Evolutionary conservation across 2,797 vertebrate species (phyloP).

Genomic region (Coluber constrictor): DNA sequence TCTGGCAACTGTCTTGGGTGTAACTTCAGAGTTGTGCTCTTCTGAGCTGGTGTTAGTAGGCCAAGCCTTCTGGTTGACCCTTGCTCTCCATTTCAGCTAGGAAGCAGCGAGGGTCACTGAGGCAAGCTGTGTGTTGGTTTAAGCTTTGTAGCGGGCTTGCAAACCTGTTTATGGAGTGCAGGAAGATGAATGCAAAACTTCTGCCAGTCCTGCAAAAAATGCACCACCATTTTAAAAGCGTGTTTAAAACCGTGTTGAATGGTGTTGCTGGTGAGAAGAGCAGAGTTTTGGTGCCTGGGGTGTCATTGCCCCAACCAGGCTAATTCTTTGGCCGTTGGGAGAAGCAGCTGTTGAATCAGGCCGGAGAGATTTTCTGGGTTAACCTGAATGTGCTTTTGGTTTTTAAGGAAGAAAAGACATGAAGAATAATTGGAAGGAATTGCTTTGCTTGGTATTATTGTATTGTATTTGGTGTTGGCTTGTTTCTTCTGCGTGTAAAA

Average conservation of each 20-base stretch:
- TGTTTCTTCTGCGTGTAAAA: slow-evolving; percentile 57
- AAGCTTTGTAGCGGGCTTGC: slow-evolving; percentile 27
- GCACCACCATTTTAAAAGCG: neutral
- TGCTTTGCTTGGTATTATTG: slow-evolving; percentile 60
- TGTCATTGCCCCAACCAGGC: slow-evolving; percentile 35
- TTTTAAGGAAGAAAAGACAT: slow-evolving; percentile 28
- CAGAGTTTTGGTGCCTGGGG: slow-evolving; percentile 42
- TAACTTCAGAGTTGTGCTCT: neutral
- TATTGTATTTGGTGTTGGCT: slow-evolving; percentile 43
- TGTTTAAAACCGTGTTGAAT: neutral
- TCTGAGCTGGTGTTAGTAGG: neutral
- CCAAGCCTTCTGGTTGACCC: neutral
- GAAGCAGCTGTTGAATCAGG: neutral
- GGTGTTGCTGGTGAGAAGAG: slow-evolving; percentile 50
- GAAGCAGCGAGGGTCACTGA: neutral
- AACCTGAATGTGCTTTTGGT: slow-evolving; percentile 46
- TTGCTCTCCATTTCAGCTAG: neutral
- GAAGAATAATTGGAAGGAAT: slow-evolving; percentile 54
- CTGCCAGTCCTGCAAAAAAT: neutral
- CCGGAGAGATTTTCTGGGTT: slow-evolving; percentile 54
- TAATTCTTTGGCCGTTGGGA: slow-evolving; percentile 32
- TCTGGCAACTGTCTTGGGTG: neutral
- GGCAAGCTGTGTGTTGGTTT: slow-evolving; percentile 38
- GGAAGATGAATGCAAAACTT: neutral
- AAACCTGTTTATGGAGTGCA: neutral